Evolutionary conservation across 2,113 vertebrate genomes (phyloP).

Genomic region (human (Homo sapiens)): GRCh38 chr17:32004001-32004500

Average conservation of each 20-base stretch:
- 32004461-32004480: background rate
- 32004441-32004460: background rate
- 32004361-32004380: background rate
- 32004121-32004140: background rate
- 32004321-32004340: background rate
- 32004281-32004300: background rate
- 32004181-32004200: background rate
- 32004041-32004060: too few relatives aligned
- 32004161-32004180: background rate
- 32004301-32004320: background rate
- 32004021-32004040: too few relatives aligned
- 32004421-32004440: background rate
- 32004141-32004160: background rate
- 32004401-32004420: background rate
- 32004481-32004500: background rate
- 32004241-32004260: background rate
- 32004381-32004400: background rate
- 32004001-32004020: too few relatives aligned
- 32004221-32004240: background rate
- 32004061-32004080: too few relatives aligned
- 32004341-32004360: slow-evolving; percentile 21
- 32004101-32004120: background rate
- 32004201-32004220: background rate
- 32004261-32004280: background rate
- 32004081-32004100: too few relatives aligned